A percentile compares a stretch with the other conserved stretches of the same genome.
Conservation (phyloP, 2,113 vertebrate genomes). For the Procavia capensis region DNA sequence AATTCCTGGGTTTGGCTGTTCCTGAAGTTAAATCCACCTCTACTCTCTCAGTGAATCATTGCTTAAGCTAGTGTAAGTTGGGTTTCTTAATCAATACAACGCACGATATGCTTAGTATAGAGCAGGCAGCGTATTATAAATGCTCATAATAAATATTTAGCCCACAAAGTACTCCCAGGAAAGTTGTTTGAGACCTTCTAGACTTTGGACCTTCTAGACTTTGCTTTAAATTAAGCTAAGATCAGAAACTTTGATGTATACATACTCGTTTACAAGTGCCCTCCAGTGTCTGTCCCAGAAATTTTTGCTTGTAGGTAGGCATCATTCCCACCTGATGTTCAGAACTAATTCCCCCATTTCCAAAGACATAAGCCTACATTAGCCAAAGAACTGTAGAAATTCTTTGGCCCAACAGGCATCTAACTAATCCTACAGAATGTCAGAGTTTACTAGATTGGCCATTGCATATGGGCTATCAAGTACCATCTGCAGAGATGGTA, state of each 20-base stretch:
- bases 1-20: background rate
- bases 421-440: background rate
- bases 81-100: constrained; percentile 10
- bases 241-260: background rate
- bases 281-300: background rate
- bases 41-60: background rate
- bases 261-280: background rate
- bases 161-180: background rate
- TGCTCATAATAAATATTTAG: constrained; percentile 48
- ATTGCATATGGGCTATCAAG: rapidly evolving
- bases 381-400: background rate
- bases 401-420: background rate
- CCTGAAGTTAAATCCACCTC: background rate
- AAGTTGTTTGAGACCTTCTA: constrained; percentile 33
- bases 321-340: background rate
- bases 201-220: constrained; percentile 5
- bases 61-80: background rate
- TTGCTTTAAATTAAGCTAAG: constrained; percentile 28
- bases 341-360: constrained; percentile 9
- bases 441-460: background rate
- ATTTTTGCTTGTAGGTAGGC: background rate
- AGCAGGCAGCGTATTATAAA: constrained; percentile 32
- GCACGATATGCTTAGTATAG: background rate
- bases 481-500: background rate
- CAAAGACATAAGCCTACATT: background rate